Base-by-base conservation (phyloP, 1,140 invertebrate species). In the Drosophila sproati region DNA sequence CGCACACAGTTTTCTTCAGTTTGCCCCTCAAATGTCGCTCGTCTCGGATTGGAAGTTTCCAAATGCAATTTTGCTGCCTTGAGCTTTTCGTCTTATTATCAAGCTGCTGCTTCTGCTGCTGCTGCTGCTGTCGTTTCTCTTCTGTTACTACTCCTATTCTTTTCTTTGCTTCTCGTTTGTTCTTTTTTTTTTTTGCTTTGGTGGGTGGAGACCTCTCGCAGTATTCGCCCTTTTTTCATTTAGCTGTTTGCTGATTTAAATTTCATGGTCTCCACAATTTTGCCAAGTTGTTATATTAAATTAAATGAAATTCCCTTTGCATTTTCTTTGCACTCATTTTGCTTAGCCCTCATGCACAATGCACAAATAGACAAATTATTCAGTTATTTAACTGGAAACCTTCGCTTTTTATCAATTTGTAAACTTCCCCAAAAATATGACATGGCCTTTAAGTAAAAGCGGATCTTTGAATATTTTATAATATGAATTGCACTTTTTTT, bases 31-130 rank as follows among this genome's bases (percentile, higher is more conserved):
- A 57, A 48, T 45, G 55, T 54, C 54, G 56, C 85, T 89, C 82
- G 85, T 83, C 77, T 83, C 66, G 89, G 79, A 91, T 91, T 91
- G 89, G 89, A 91, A 91, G 82, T 78, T 91, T 91, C 85, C 79
- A 90, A 91, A 86, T 91, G 80, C 76, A 89, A 85, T 91, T 82
- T 89, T 89, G 73, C 67, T 70, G 77, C 85, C 85, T 88, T 88
- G 85, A 88, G 85, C 85, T 89, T 88, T 89, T 74, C 76, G 82
- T 75, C 71, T 79, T 81, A 64, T 71, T 78, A 75, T 76, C 62
- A 75, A 76, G 73, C 70, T 66, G 59, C 37, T 41, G 39, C 39
- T n/a, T 12, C 12, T 12, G 20, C 20, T 20, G 20, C 20, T 20
- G 20, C 20, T 20, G 20, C 20, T 20, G 20, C 20, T 20, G 20